phyloP scores from a whole-genome alignment of 2,888 invertebrate genomes.

The Troglohyphantes excavatus region DNA sequence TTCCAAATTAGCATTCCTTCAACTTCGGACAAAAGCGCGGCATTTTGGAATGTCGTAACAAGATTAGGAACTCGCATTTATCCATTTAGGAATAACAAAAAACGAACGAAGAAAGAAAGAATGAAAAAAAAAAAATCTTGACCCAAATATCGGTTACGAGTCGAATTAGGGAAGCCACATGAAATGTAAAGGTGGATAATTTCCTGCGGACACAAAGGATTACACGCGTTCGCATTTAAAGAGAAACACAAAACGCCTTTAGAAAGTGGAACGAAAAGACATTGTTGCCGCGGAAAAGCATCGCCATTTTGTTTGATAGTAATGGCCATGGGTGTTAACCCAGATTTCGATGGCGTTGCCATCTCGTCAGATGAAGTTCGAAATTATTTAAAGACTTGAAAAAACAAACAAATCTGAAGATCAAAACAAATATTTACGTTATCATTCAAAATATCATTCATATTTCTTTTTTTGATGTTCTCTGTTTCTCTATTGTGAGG shows the following conservation, averaged over 20 bases:
- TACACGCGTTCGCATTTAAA: slow-evolving; percentile 51
- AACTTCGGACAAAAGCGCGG: slow-evolving; percentile 35
- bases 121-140: slow-evolving; percentile 42
- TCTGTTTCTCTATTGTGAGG: too few species aligned
- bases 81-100: slow-evolving; percentile 63
- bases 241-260: slow-evolving; percentile 62
- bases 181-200: slow-evolving; percentile 51
- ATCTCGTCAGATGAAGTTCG: not conserved
- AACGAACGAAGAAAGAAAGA: not conserved
- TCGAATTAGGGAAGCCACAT: slow-evolving; percentile 29
- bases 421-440: too few species aligned
- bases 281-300: slow-evolving; percentile 40
- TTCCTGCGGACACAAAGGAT: slow-evolving; percentile 59
- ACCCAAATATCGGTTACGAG: slow-evolving; percentile 63
- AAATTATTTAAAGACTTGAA: not conserved
- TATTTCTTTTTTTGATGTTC: too few species aligned
- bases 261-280: slow-evolving; percentile 65
- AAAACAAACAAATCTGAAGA: too few species aligned
- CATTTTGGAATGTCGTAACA: slow-evolving; percentile 44
- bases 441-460: too few species aligned
- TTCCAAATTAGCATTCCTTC: slow-evolving; percentile 39
- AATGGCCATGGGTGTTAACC: slow-evolving; percentile 43
- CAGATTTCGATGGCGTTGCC: slow-evolving; percentile 1
- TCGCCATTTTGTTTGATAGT: slow-evolving; percentile 37
- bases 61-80: slow-evolving; percentile 56